These are phyloP conservation scores for Sesia bembeciformis DNA, from an alignment of 2,888 invertebrate species.

Conservation along the genomic window DNA sequence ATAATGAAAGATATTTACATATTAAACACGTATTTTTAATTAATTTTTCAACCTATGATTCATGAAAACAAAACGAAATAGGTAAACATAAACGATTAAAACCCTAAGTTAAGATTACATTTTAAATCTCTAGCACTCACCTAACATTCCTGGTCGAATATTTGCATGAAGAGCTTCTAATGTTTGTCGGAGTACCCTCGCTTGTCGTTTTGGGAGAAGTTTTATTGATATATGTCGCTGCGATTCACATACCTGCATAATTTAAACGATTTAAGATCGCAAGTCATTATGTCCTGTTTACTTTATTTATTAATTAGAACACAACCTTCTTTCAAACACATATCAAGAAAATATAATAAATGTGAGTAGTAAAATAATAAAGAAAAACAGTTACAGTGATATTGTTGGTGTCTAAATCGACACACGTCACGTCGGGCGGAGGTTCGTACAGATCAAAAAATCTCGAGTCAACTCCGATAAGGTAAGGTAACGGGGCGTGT, in stretches of 20 bases:
- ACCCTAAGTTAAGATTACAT: too few species aligned
- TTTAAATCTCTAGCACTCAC: conserved; percentile 1
- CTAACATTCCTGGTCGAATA: conserved; percentile 59
- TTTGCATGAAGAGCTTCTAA: conserved; percentile 83
- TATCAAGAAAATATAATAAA: too few species aligned
- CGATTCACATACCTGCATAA: conserved; percentile 84
- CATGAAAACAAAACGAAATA: too few species aligned
- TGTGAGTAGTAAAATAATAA: too few species aligned
- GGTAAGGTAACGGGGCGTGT: conserved; percentile 97
- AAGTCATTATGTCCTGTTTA: too few species aligned
- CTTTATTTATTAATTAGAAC: too few species aligned
- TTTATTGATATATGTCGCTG: conserved; percentile 87
- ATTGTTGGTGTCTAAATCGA: conserved; percentile 98
- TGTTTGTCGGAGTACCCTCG: conserved; percentile 84
- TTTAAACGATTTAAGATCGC: not conserved
- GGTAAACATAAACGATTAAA: too few species aligned
- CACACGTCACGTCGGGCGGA: conserved; percentile 96
- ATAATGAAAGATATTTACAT: too few species aligned
- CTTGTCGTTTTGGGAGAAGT: conserved; percentile 89
- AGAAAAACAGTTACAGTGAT: conserved; percentile 80
- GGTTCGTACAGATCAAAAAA: conserved; percentile 98
- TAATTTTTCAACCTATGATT: too few species aligned
- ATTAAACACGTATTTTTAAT: too few species aligned
- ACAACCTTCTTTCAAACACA: too few species aligned
- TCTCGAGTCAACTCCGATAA: conserved; percentile 97